Base-by-base conservation (phyloP, 2,113 vertebrate species). In the Spea bombifrons region DNA sequence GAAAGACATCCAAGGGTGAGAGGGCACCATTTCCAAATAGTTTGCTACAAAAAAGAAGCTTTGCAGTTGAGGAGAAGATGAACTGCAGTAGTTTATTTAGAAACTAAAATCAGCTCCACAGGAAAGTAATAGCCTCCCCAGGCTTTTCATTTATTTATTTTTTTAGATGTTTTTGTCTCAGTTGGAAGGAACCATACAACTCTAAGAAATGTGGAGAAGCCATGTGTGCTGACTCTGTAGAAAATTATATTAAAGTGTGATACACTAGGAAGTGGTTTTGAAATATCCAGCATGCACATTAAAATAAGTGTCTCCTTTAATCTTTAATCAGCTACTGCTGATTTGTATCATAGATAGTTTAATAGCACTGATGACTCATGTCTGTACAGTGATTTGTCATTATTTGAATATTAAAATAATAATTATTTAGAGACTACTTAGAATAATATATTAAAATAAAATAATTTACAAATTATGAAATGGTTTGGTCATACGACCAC, bases 61-160 rank as follows among this genome's bases (percentile, higher is more conserved):
- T 79, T 72, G 59, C 61, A 66, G 70, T 73, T 72, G 76, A 73
- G 71, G 59, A 80, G 63, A 73, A 80, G 50, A 80, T 73, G 70
- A 80, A 80, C 63, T 12, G 64, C 77, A 67, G 63, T 66, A 80
- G 70, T 73, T 80, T 71, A 80, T 80, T 80, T 80, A 80, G 77
- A 49, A 80, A 73, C 77, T 73, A 67, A 80, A 73, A 80, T 80
- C 63, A 80, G 44, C 77, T 66, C 77, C 50, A 50, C 77, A 59
- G 77, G 77, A 71, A 73, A 80, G 71, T 80, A 73, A 80, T 80
- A 80, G 77, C 47, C 77, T 59, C 70, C 71, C 70, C 63, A 73
- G 77, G 77, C 50, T 73, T 80, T 73, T 17, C 70, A 66, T 80
- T 80, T 80, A 73, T 73, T 77, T 75, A 67, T 68, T 73, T 73